A percentile compares a stretch with the other conserved stretches of the same genome.
phyloP scores from a whole-genome alignment of 2,113 vertebrate species.

The Todiramphus saurophagus region DNA sequence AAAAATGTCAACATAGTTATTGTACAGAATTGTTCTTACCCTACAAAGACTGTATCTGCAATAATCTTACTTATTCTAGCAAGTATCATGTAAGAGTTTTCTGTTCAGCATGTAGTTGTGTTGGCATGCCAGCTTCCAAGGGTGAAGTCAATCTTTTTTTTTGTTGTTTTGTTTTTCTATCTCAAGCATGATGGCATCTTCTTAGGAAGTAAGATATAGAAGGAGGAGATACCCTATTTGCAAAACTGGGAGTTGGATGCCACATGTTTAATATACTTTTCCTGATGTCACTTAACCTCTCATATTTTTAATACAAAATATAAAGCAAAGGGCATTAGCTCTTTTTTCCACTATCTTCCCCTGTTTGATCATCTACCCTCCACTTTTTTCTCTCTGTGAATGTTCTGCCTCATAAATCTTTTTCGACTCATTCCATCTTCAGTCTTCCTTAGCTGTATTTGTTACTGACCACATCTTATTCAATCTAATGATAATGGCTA shows the following conservation, averaged over 20 bases:
- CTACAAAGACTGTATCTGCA: neutral
- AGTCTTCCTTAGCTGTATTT: constrained; percentile 24
- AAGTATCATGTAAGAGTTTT: neutral
- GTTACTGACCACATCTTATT: neutral
- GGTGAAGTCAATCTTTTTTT: neutral
- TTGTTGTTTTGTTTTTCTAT: neutral
- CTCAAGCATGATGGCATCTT: neutral
- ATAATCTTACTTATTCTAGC: neutral
- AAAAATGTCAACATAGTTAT: neutral
- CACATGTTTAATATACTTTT: neutral
- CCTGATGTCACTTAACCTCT: neutral
- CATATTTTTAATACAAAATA: neutral
- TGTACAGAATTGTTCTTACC: neutral
- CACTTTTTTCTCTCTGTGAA: neutral
- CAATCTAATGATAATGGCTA: constrained; percentile 17
- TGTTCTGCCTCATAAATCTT: constrained; percentile 7
- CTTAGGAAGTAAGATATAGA: neutral
- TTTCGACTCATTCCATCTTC: constrained; percentile 33
- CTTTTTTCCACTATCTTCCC: neutral
- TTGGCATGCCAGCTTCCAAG: neutral
- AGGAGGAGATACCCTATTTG: neutral
- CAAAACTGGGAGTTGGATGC: neutral
- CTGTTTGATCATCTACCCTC: neutral
- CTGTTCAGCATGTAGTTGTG: neutral
- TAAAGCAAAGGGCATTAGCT: neutral